Percentiles rank a stretch among this genome's conserved stretches.
phyloP scores from a whole-genome alignment of 1,140 invertebrate species.

The Radopholus similis region DNA sequence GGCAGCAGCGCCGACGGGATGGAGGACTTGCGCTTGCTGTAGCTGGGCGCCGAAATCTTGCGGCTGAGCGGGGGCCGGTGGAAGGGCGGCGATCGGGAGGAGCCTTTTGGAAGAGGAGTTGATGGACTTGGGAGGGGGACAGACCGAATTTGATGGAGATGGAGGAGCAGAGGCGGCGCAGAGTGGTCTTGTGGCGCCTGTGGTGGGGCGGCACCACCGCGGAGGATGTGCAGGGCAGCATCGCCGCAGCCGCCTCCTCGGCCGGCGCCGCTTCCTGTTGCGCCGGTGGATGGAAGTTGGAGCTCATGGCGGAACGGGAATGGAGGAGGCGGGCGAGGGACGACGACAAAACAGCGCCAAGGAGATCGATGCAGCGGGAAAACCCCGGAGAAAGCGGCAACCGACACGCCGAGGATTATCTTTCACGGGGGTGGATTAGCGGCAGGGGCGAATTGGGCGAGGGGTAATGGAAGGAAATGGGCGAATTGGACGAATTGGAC shows the following conservation, averaged over 20 bases:
- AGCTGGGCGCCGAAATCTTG: conserved; percentile 9
- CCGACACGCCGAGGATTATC: no score
- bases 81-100: not conserved
- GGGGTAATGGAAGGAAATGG: no score
- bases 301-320: not conserved
- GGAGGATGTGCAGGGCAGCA: not conserved
- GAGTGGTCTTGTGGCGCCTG: not conserved
- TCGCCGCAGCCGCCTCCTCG: not conserved
- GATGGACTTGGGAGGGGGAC: not conserved
- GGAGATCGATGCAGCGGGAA: no score
- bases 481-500: no score
- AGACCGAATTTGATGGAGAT: conserved; percentile 1
- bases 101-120: not conserved
- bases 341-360: no score
- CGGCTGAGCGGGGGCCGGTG: not conserved
- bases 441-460: no score
- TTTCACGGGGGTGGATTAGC: no score
- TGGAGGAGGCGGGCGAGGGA: not conserved
- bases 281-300: not conserved
- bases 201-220: not conserved
- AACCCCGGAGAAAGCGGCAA: no score
- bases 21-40: not conserved
- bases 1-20: conserved; percentile 14
- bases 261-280: not conserved
- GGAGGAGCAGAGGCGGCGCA: conserved; percentile 8